Percentiles rank a stretch among this genome's conserved stretches.
Evolutionary conservation across 2,888 invertebrate genomes (phyloP).

Genomic region (Brachycybe producta): DNA sequence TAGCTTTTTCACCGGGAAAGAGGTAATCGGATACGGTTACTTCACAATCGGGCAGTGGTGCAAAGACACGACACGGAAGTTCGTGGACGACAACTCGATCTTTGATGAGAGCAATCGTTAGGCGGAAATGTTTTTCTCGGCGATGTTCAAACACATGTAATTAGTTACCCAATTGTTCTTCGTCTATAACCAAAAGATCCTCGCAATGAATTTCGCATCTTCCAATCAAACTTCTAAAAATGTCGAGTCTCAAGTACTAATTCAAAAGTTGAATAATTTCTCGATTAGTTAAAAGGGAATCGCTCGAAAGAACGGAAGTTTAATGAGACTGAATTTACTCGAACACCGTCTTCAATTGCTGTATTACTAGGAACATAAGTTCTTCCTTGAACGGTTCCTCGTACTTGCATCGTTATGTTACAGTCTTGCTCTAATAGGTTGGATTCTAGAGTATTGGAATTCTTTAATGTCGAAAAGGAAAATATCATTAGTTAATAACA

Average conservation of each 20-base stretch:
- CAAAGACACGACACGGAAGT: conserved; percentile 72
- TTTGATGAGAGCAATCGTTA: conserved; percentile 29
- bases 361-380: conserved; percentile 68
- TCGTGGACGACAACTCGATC: conserved; percentile 72
- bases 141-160: background rate
- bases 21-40: conserved; percentile 76
- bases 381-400: conserved; percentile 57
- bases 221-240: conserved; percentile 68
- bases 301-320: background rate
- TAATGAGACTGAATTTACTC: conserved; percentile 25
- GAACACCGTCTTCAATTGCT: conserved; percentile 54
- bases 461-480: background rate
- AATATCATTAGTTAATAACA: background rate
- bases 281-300: background rate
- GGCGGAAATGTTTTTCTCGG: background rate
- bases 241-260: conserved; percentile 47
- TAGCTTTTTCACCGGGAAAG: conserved; percentile 76
- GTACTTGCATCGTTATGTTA: conserved; percentile 54
- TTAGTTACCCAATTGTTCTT: conserved; percentile 42
- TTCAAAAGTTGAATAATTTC: conserved; percentile 3
- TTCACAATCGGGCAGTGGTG: conserved; percentile 48
- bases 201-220: conserved; percentile 86
- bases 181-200: conserved; percentile 61
- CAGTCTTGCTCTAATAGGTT: conserved; percentile 34
- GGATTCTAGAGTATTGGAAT: background rate